phyloP scores from a whole-genome alignment of 2,888 invertebrate genomes.

The Tiliacea aurago region DNA sequence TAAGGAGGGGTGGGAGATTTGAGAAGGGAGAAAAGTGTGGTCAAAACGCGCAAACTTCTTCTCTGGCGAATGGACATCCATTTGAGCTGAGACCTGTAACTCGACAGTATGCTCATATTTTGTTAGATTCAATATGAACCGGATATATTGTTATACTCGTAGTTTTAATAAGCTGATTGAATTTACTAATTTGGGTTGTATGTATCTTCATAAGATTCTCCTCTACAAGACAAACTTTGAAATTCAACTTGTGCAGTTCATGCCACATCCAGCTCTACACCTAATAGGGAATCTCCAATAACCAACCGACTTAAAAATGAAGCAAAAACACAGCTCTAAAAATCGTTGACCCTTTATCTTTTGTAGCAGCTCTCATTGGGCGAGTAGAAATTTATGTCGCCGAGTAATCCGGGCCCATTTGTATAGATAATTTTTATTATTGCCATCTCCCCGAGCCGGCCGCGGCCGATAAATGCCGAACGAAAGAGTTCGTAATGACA shows the following conservation, averaged over 20 bases:
- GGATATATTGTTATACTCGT: no score
- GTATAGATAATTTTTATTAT: conserved; percentile 91
- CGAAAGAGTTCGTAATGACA: conserved; percentile 90
- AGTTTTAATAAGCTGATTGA: not conserved
- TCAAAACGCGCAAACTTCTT: no score
- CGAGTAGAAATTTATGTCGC: conserved; percentile 90
- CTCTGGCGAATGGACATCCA: no score
- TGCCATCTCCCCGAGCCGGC: conserved; percentile 89
- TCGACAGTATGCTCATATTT: no score
- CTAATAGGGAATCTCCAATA: conserved; percentile 49
- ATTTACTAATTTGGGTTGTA: not conserved
- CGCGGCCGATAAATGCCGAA: conserved; percentile 86
- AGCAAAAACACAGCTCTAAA: conserved; percentile 83
- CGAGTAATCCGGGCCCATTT: conserved; percentile 90
- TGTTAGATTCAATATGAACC: no score
- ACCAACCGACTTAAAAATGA: conserved; percentile 63
- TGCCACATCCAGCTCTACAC: conserved; percentile 1
- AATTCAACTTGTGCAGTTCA: not conserved
- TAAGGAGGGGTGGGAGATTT: no score
- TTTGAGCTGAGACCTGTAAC: no score
- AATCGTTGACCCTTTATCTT: conserved; percentile 90
- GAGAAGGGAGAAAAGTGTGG: no score
- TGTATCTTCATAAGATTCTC: not conserved
- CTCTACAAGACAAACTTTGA: not conserved
- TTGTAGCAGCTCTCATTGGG: conserved; percentile 87